These are phyloP conservation scores for Drosophila busckii DNA, from an alignment of 1,140 invertebrate species.

Conservation along the genomic window DNA sequence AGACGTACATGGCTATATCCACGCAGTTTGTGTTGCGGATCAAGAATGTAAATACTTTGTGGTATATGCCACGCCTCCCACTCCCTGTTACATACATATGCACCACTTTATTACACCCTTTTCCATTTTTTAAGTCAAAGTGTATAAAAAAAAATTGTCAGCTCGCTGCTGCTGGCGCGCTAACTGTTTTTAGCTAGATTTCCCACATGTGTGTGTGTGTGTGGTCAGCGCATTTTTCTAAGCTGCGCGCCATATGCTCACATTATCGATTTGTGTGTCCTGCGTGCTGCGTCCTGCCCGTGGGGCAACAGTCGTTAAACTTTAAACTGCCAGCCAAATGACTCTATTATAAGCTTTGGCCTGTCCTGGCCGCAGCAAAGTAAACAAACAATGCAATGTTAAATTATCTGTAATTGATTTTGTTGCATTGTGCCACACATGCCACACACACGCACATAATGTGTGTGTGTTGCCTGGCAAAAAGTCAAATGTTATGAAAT, in stretches of 20 bases:
- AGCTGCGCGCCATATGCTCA: constrained; percentile 32
- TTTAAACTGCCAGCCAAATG: constrained; percentile 66
- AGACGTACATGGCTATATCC: too few species aligned
- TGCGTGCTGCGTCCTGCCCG: constrained; percentile 14
- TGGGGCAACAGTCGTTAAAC: constrained; percentile 44
- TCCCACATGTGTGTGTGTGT: constrained; percentile 32
- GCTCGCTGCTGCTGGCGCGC: too few species aligned
- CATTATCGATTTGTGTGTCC: constrained; percentile 72
- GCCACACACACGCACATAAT: too few species aligned
- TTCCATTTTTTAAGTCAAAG: too few species aligned
- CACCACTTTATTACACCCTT: too few species aligned
- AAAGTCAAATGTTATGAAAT: too few species aligned
- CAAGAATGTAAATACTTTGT: too few species aligned
- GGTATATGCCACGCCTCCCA: too few species aligned
- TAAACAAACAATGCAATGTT: constrained; percentile 45
- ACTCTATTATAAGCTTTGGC: constrained; percentile 51
- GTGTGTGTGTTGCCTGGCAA: too few species aligned
- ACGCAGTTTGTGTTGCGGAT: too few species aligned
- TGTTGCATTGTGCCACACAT: constrained; percentile 48
- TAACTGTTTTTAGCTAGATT: constrained; percentile 38
- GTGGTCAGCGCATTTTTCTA: constrained; percentile 30
- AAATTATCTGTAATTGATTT: constrained; percentile 76
- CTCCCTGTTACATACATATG: too few species aligned
- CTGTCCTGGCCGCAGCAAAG: constrained; percentile 15
- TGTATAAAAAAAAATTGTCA: too few species aligned